Conservation (phyloP, 2,113 vertebrate genomes). For the Calonectris borealis region DNA sequence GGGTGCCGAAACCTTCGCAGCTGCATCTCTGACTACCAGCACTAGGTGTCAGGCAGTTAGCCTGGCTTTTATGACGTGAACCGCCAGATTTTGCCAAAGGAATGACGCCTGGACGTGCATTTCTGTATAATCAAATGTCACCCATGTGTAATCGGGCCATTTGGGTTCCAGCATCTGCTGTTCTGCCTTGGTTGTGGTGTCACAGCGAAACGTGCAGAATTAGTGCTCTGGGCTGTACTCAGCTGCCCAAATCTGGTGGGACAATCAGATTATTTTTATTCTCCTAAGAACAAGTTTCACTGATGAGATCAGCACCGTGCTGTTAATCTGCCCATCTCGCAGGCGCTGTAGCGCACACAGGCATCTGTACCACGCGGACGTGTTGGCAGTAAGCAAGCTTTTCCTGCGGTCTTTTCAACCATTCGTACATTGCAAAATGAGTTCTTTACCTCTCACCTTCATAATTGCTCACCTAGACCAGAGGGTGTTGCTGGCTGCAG, state of each 20-base stretch:
- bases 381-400: neutral
- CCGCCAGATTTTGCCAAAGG: neutral
- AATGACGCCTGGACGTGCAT: rapidly evolving
- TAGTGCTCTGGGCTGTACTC: neutral
- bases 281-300: neutral
- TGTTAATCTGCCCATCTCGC: neutral
- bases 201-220: neutral
- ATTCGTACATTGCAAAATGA: neutral
- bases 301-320: neutral
- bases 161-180: neutral
- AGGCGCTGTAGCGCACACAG: neutral
- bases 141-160: rapidly evolving
- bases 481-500: neutral
- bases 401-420: neutral
- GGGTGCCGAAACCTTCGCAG: neutral
- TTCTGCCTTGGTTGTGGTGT: neutral
- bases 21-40: neutral
- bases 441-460: neutral
- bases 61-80: neutral
- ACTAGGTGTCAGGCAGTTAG: neutral
- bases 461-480: neutral
- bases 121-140: neutral
- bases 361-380: neutral
- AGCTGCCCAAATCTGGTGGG: neutral
- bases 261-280: neutral